phyloP scores from a whole-genome alignment of 2,113 vertebrate genomes.

The Stomatorhinus ivindoensis region DNA sequence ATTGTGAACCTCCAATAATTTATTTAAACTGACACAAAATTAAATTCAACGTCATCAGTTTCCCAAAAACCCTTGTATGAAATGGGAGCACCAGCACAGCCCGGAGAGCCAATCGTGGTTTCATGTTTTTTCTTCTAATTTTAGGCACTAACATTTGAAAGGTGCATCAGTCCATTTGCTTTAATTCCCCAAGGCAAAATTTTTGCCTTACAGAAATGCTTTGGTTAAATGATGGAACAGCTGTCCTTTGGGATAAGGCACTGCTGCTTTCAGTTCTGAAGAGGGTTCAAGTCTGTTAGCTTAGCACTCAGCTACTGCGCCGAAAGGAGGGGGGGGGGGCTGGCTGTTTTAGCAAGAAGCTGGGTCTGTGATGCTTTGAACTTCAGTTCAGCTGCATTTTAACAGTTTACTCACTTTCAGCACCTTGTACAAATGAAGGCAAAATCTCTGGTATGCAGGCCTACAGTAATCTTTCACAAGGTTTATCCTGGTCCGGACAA shows the following conservation, averaged over 20 bases:
- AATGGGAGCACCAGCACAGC: neutral
- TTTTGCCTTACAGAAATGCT: neutral
- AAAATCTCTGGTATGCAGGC: neutral
- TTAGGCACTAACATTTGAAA: neutral
- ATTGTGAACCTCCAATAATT: neutral
- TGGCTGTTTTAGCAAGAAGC: neutral
- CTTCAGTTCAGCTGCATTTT: neutral
- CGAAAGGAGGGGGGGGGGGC: neutral
- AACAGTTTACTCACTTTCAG: conserved; percentile 2
- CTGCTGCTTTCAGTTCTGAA: neutral
- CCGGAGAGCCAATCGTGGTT: neutral
- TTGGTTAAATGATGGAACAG: neutral
- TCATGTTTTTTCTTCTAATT: neutral
- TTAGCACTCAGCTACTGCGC: neutral
- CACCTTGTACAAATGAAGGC: neutral
- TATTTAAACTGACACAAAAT: neutral
- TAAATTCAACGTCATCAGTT: neutral
- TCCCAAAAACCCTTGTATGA: neutral
- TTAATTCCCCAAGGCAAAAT: neutral
- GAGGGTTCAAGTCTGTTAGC: conserved; percentile 3
- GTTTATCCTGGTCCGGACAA: neutral
- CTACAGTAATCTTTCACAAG: neutral
- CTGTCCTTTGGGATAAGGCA: neutral
- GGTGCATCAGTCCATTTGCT: neutral
- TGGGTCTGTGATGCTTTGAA: neutral